These are phyloP conservation scores for Anhinga rufa DNA, from an alignment of 2,113 vertebrate genomes.

Conservation along the genomic window DNA sequence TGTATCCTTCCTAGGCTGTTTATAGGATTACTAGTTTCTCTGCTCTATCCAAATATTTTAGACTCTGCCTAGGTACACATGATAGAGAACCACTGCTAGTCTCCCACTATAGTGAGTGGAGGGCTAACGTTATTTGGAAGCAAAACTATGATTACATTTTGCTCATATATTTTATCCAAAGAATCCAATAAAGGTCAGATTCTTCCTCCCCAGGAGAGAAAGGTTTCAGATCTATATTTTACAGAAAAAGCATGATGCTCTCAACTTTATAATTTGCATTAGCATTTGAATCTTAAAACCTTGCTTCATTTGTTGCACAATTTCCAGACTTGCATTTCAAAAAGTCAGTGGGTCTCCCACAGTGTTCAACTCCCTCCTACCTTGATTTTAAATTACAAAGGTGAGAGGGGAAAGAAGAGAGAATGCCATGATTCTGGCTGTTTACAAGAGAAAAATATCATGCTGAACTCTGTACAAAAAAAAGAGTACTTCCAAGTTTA, in stretches of 20 bases:
- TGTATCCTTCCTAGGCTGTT: not conserved
- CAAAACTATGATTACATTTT: not conserved
- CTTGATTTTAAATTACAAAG: conserved; percentile 35
- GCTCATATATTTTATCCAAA: not conserved
- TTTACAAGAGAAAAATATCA: not conserved
- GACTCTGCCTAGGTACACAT: not conserved
- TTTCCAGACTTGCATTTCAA: not conserved
- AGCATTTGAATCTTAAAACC: conserved; percentile 1
- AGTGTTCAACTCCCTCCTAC: not conserved
- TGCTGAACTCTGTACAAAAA: not conserved
- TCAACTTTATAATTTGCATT: conserved; percentile 1
- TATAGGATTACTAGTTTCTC: not conserved
- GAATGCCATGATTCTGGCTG: not conserved
- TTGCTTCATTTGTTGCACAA: conserved; percentile 24
- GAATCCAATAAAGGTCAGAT: not conserved
- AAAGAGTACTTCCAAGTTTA: not conserved
- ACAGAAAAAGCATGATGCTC: not conserved
- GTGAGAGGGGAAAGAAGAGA: not conserved
- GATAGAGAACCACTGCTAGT: not conserved
- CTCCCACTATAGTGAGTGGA: not conserved
- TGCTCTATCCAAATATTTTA: not conserved
- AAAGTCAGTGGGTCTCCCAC: not conserved
- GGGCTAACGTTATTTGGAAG: not conserved
- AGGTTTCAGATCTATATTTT: not conserved
- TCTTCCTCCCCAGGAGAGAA: not conserved